Evolutionary conservation across 1,140 invertebrate species (phyloP).

Genomic region (Sarcophaga bullata): DNA sequence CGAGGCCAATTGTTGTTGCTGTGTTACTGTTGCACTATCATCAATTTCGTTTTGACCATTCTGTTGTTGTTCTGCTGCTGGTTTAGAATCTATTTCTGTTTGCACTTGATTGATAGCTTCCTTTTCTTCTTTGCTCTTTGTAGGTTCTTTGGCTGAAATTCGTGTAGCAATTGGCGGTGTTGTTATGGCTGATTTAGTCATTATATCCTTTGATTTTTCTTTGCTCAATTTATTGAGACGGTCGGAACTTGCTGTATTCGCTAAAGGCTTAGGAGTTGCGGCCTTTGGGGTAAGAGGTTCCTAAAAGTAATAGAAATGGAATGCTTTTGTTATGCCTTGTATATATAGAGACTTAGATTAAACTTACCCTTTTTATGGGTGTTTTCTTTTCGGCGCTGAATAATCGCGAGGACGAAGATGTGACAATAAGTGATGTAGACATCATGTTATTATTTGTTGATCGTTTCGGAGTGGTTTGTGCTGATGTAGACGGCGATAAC

Average conservation of each 20-base stretch:
- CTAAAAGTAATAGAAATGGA: conserved; percentile 38
- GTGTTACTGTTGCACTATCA: background rate
- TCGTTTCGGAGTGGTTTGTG: conserved; percentile 65
- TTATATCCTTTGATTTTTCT: conserved; percentile 52
- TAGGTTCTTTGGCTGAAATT: conserved; percentile 41
- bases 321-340: background rate
- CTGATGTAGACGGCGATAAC: conserved; percentile 56
- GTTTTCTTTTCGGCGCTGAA: conserved; percentile 68
- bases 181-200: conserved; percentile 53
- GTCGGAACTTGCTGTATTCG: conserved; percentile 60
- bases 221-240: conserved; percentile 57
- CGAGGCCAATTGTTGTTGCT: background rate
- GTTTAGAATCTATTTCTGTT: conserved; percentile 56
- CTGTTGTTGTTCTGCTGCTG: background rate
- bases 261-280: conserved; percentile 59
- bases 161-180: conserved; percentile 44
- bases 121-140: conserved; percentile 62
- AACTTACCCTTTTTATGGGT: conserved; percentile 68
- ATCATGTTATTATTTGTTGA: conserved; percentile 56
- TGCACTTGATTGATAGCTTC: conserved; percentile 62
- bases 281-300: conserved; percentile 57
- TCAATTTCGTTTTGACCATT: conserved; percentile 15
- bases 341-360: conserved; percentile 42
- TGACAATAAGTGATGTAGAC: conserved; percentile 63
- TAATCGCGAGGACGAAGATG: conserved; percentile 58